Base-by-base conservation (phyloP, 2,113 vertebrate genomes). In the Abramis brama region DNA sequence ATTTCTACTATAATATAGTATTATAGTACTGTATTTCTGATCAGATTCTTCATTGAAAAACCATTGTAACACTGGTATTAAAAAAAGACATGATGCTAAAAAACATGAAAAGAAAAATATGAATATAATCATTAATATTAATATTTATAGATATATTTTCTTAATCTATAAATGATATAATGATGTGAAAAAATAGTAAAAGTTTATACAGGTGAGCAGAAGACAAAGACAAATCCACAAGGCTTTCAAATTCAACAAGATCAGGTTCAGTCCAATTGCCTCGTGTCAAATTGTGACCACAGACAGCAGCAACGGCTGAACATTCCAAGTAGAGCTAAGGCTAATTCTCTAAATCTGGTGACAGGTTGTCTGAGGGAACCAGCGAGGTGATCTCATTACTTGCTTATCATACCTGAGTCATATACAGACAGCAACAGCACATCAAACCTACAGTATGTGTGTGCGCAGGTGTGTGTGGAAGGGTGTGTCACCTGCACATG, bases 361-460 rank as follows among this genome's bases (percentile, higher is more conserved):
- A 75, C 73, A 75, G 1, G 73, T 13, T 76, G 43, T 45, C 73
- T 75, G 39, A 50, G n/a, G 13, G 73, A 50, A 75, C 73, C 23
- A 47, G 6, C n/a, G 23, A 50, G 73, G 2, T 27, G 45, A 50
- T 50, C 45, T 75, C 73, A 50, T 75, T 50, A 75, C 73, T 75
- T 75, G 45, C 73, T 50, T 75, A 50, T 50, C n/a, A 50, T 50
- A 75, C 73, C 23, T 2, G 73, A 75, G 73, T 50, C 73, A 75
- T n/a, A 50, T 50, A 45, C 73, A 75, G n/a, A 75, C 12, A 75
- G 73, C 45, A 50, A 47, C 33, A 23, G 68, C 36, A 70, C 30
- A 23, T 71, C 4, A 71, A 43, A 57, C 19, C 55, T 57, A 57
- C 55, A 57, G 55, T 57, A 57, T 43, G 68, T n/a, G 10, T 5